A percentile compares a stretch with the other conserved stretches of the same genome.
Conservation (phyloP, 2,797 vertebrate genomes). For the Scyliorhinus canicula region DNA sequence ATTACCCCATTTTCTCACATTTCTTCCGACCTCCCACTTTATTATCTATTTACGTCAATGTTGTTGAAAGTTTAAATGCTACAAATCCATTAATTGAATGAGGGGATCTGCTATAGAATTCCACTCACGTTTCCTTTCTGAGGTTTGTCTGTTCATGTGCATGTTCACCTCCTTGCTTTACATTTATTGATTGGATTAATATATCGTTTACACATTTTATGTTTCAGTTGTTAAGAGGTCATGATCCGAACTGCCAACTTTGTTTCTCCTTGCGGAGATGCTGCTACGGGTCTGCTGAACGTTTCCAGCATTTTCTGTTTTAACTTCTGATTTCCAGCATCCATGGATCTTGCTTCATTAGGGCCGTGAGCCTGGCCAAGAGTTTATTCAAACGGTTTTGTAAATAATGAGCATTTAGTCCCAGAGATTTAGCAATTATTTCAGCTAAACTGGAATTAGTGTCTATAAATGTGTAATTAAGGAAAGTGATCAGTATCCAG, state of each 20-base stretch:
- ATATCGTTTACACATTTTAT: not conserved
- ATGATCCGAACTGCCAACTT: not conserved
- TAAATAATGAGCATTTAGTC: not conserved
- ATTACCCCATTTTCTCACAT: not conserved
- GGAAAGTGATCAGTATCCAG: not conserved
- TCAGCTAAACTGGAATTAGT: not conserved
- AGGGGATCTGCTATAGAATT: not conserved
- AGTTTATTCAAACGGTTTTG: not conserved
- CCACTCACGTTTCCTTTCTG: not conserved
- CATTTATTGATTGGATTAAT: not conserved
- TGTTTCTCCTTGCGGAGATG: not conserved
- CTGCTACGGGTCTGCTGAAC: not conserved
- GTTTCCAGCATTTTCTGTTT: not conserved
- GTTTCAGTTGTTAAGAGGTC: not conserved
- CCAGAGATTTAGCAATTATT: not conserved
- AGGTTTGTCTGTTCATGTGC: not conserved
- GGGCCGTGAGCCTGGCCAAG: not conserved
- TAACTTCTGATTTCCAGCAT: not conserved
- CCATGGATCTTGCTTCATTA: not conserved
- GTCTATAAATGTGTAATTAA: conserved; percentile 21
- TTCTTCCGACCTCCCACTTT: not conserved
- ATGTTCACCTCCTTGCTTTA: too few species aligned
- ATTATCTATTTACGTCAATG: not conserved
- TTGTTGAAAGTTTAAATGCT: not conserved
- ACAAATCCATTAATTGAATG: not conserved